Evolutionary conservation across 1,140 invertebrate species (phyloP).

Genomic region (Drosophila athabasca): DNA sequence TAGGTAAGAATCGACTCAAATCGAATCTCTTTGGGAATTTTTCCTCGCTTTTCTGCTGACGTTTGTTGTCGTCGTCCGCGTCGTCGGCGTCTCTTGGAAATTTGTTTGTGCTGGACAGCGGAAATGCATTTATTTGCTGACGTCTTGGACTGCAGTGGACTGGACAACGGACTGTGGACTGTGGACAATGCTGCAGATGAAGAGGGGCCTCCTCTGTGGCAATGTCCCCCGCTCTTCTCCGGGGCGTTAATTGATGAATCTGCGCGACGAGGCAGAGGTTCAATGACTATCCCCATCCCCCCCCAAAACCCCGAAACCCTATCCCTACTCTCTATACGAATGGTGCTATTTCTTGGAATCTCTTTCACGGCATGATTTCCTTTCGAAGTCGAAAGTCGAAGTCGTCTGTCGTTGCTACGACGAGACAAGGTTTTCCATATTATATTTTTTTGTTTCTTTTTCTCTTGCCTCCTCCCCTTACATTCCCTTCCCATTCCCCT

Average conservation of each 20-base stretch:
- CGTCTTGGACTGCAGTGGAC: conserved; percentile 56
- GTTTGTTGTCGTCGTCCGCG: conserved; percentile 27
- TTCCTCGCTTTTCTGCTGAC: conserved; percentile 45
- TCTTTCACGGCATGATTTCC: conserved; percentile 70
- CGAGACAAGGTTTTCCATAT: conserved; percentile 13
- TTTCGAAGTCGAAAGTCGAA: conserved; percentile 45
- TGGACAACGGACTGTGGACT: conserved; percentile 39
- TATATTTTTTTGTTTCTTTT: neutral
- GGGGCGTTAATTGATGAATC: conserved; percentile 79
- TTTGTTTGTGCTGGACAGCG: conserved; percentile 75
- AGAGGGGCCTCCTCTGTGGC: conserved; percentile 38
- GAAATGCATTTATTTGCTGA: conserved; percentile 82
- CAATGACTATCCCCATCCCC: conserved; percentile 60
- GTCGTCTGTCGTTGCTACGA: conserved; percentile 16
- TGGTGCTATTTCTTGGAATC: conserved; percentile 80
- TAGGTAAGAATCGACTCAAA: conserved; percentile 48
- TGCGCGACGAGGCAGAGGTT: conserved; percentile 46
- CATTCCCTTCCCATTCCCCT: conserved; percentile 24
- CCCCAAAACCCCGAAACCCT: conserved; percentile 24
- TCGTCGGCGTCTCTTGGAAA: conserved; percentile 74
- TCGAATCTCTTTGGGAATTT: conserved; percentile 65
- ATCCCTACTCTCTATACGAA: too few relatives aligned
- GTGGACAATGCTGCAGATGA: conserved; percentile 29
- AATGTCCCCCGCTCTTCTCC: conserved; percentile 6
- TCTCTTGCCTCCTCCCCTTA: too few relatives aligned